Conservation (phyloP, 2,888 invertebrate species). For the Argynnis bischoffii region DNA sequence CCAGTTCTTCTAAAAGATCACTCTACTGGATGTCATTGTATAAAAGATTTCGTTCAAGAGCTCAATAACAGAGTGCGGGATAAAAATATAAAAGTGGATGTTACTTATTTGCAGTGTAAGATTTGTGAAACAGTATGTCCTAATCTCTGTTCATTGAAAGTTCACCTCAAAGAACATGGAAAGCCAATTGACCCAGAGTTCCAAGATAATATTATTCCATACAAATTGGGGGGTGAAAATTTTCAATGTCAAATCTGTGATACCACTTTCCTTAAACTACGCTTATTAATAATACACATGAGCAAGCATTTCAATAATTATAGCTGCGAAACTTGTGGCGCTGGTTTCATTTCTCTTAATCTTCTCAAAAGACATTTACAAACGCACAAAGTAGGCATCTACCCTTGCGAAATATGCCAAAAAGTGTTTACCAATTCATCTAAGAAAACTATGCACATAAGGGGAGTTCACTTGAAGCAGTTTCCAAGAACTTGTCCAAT, state of each 20-base stretch:
- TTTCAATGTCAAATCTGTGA: slow-evolving; percentile 66
- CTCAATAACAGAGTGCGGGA: slow-evolving; percentile 55
- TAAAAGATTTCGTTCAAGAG: slow-evolving; percentile 53
- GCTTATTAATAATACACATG: slow-evolving; percentile 67
- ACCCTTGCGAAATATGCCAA: slow-evolving; percentile 65
- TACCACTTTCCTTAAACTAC: slow-evolving; percentile 56
- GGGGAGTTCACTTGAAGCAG: slow-evolving; percentile 64
- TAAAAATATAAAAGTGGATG: slow-evolving; percentile 63
- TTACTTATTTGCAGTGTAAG: slow-evolving; percentile 58
- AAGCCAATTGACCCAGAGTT: slow-evolving; percentile 52
- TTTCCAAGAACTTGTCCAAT: slow-evolving; percentile 60
- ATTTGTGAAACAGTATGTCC: slow-evolving; percentile 52
- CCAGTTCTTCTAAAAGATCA: slow-evolving; percentile 55
- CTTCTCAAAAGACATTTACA: slow-evolving; percentile 59
- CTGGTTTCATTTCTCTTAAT: slow-evolving; percentile 58
- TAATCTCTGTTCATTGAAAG: slow-evolving; percentile 53
- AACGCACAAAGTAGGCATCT: slow-evolving; percentile 59
- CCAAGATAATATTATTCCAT: slow-evolving; percentile 67
- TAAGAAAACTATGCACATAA: slow-evolving; percentile 57
- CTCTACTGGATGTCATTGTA: slow-evolving; percentile 48
- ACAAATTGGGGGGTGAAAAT: slow-evolving; percentile 54
- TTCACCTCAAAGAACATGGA: slow-evolving; percentile 59
- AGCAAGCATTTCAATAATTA: slow-evolving; percentile 69
- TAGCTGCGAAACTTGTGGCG: slow-evolving; percentile 68
- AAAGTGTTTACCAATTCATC: slow-evolving; percentile 63